Evolutionary conservation across 2,888 invertebrate genomes (phyloP), one percentile per base, ranked within the genome.

Genomic region (Chrysopilus asiliformis): DNA sequence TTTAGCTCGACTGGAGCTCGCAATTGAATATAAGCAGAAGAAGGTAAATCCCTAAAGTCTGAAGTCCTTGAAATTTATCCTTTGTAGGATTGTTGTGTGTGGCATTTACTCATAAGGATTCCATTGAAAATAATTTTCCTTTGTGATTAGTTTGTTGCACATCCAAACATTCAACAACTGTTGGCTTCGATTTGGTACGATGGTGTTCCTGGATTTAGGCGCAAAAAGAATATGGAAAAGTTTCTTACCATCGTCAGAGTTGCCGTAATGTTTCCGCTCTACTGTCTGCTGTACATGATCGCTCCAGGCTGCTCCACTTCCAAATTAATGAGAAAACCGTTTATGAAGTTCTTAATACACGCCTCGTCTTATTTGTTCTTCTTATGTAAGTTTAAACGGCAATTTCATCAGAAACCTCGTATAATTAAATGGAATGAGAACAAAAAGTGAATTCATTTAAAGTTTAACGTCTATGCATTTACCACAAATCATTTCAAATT

Each of bases 281-380:
- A 93, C 60, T 89, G 90, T 50, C 56, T 76, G 2, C 61, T 86
- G 30, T 94, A 94, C 57, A 80, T 90, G 71, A 52, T 89, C 9
- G 78, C 82, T 0, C 94, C 94, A 0, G 79, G 80, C 52, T 83
- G 85, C 32, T 66, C 68, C 4, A 74, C 76, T 6, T 91, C 90
- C 0, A 76, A 74, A 49, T 70, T 93, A 18, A 80, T 93, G 76
- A 72, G 87, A 47, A 87, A 89, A 58, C 94, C 95, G 0, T 94
- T 94, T 57, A 89, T 95, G 80, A 94, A 94, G 65, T 95, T 95
- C 60, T 74, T 95, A 52, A 82, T 89, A 36, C 93, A 94, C 55
- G 90, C 90, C 6, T 82, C 91, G 0, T 90, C 93, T 10, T 95
- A 95, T 58, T 66, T 93, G 45, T 87, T 89, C 66, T 95, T 94